Conservation (phyloP, 2,797 vertebrate genomes). For the Enteromius trimaculatus region DNA sequence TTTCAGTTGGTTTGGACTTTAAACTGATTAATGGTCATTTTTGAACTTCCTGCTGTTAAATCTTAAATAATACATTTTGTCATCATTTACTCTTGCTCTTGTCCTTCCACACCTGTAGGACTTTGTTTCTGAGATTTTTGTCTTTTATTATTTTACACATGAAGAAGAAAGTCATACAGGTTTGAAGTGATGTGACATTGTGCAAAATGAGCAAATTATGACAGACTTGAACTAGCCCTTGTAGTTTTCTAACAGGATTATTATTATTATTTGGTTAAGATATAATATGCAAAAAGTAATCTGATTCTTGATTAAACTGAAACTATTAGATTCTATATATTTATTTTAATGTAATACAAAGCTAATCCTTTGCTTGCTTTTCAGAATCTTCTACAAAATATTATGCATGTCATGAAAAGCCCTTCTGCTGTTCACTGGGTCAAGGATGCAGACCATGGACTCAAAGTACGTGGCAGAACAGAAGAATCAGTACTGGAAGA, state of each 20-base stretch:
- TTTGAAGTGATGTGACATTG: not conserved
- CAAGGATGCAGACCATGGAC: slow-evolving; percentile 86
- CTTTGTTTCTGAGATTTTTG: not conserved
- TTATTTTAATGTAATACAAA: not conserved
- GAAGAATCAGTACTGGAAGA: slow-evolving; percentile 84
- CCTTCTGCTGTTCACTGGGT: slow-evolving; percentile 85
- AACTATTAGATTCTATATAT: not conserved
- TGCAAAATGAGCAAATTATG: not conserved
- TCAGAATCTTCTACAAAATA: slow-evolving; percentile 82
- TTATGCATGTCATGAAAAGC: slow-evolving; percentile 81
- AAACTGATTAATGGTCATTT: not conserved
- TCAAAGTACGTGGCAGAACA: slow-evolving; percentile 82
- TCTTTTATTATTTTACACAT: not conserved
- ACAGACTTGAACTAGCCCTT: not conserved
- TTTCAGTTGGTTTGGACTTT: not conserved
- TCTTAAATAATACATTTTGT: not conserved
- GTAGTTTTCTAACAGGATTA: not conserved
- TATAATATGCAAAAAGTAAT: not conserved
- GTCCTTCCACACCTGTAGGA: not conserved
- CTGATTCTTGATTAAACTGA: not conserved
- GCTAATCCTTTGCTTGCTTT: slow-evolving; percentile 45
- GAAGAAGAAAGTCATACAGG: not conserved
- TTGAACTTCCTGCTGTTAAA: not conserved
- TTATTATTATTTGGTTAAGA: not conserved
- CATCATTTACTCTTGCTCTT: not conserved